Evolutionary conservation across 2,888 invertebrate species (phyloP), one percentile per base, ranked within the genome.

Genomic region (Parelbella ahira): DNA sequence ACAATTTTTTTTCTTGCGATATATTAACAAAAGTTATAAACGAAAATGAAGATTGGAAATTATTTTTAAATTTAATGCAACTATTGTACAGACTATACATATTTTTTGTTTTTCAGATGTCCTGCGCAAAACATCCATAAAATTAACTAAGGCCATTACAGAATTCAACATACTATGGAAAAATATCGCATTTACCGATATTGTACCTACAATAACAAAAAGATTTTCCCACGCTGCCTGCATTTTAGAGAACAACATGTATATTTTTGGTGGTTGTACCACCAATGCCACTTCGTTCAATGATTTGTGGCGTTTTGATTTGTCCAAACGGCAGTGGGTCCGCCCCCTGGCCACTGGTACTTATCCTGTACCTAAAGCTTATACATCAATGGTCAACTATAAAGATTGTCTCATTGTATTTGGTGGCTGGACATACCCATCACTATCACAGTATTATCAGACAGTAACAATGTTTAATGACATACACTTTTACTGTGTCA

Each of bases 311-410:
- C 90, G 92, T 50, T 92, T 98, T 74, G 96, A 98, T 86, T 89
- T 98, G 47, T 94, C 94, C 0, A 92, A 90, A 29, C 89, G 96
- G 58, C 90, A 92, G 54, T 98, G 98, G 98, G 90, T 94, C 9
- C 89, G 96, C 51, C 94, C 94, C 0, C 77, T 94, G 27, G 93
- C 96, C 2, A 93, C 92, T 78, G 97, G 88, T 19, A 93, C 92
- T 30, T 97, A 98, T 84, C 98, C 98, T 4, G 96, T 97, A 2
- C 98, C 98, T 0, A 98, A 98, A 83, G 97, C 97, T 34, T 97
- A 97, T 69, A 96, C 97, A 18, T 93, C 96, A 8, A 92, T 98
- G 91, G 93, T 97, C n/a, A 90, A 92, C 52, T 94, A 97, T 80
- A 92, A 93, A 56, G 93, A 96, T 59, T 91, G 90, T 52, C 88